Conservation (phyloP, 2,797 vertebrate genomes). For the Lacerta viridis region DNA sequence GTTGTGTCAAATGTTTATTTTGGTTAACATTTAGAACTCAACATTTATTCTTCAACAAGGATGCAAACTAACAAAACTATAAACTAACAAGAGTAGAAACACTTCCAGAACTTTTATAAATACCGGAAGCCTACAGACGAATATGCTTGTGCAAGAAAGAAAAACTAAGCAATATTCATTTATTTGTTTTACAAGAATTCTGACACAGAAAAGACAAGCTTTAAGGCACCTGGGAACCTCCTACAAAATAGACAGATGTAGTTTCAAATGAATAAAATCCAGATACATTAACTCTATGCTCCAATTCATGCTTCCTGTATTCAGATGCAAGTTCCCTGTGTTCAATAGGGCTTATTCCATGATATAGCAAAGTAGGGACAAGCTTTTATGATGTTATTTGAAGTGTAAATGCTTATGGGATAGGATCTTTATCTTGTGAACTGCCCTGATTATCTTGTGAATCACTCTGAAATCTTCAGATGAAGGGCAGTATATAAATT, state of each 20-base stretch:
- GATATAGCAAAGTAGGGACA: background rate
- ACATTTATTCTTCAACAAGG: slow-evolving; percentile 4
- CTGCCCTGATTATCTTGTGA: too few species aligned
- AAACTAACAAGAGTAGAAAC: slow-evolving; percentile 36
- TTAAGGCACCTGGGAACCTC: fast-evolving
- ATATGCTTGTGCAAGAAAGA: background rate
- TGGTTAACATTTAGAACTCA: background rate
- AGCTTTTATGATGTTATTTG: background rate
- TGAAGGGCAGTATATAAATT: too few species aligned
- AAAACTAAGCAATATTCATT: background rate
- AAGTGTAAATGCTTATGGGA: too few species aligned
- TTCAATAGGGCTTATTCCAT: background rate
- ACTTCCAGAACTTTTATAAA: slow-evolving; percentile 43
- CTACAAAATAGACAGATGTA: background rate
- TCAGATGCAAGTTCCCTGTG: background rate
- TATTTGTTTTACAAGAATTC: background rate
- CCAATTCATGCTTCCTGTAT: background rate
- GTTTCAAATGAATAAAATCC: background rate
- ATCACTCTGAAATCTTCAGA: too few species aligned
- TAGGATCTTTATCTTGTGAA: too few species aligned
- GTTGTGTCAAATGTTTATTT: slow-evolving; percentile 56
- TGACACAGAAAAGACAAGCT: fast-evolving
- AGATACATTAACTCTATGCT: background rate
- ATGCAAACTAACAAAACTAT: slow-evolving; percentile 24
- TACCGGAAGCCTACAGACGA: slow-evolving; percentile 60